phyloP scores from a whole-genome alignment of 2,797 vertebrate species.

The Macrochelys suwanniensis region DNA sequence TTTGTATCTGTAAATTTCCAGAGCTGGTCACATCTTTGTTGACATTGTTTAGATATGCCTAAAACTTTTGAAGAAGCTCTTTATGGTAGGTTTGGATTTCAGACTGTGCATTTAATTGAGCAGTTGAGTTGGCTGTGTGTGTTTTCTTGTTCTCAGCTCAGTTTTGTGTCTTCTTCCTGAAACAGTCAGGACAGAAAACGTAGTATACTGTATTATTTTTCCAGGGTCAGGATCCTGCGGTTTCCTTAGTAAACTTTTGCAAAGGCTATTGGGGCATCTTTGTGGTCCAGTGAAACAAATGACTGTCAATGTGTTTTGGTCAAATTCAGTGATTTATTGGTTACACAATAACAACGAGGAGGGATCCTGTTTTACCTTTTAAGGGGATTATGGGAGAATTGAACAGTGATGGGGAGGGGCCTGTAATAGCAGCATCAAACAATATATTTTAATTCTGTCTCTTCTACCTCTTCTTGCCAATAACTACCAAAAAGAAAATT shows the following conservation, averaged over 20 bases:
- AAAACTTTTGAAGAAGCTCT: neutral
- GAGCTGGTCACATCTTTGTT: neutral
- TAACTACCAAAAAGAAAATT: neutral
- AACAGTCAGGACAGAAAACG: neutral
- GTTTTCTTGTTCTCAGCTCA: neutral
- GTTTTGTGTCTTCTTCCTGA: neutral
- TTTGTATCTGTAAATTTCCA: neutral
- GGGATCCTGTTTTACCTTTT: neutral
- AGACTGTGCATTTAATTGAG: neutral
- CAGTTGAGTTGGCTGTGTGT: rapidly evolving
- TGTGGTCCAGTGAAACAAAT: neutral
- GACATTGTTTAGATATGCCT: neutral
- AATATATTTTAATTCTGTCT: neutral
- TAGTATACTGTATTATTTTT: neutral
- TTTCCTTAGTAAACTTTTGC: neutral
- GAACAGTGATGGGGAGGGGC: neutral
- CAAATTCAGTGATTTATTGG: neutral
- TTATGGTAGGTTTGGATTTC: neutral
- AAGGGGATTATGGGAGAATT: neutral
- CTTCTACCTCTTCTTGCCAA: neutral
- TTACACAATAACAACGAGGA: neutral
- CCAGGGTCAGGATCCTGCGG: neutral
- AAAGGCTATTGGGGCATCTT: neutral
- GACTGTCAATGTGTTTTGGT: neutral
- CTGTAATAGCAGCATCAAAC: neutral